Conservation (phyloP, 2,797 vertebrate genomes). For the Poliocrania exsul region DNA sequence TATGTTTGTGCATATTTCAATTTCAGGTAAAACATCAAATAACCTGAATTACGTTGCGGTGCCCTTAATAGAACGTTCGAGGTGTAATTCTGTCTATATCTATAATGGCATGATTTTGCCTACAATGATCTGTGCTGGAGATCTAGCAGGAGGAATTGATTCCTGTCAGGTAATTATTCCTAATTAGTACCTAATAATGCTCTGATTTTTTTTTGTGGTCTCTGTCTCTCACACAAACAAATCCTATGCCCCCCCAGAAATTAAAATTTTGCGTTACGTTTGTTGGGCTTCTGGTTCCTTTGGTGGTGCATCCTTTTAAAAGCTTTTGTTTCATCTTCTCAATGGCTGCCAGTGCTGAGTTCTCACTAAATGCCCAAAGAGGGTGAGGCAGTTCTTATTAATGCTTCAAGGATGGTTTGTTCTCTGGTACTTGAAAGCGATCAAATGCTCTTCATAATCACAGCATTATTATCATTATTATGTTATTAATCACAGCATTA, state of each 20-base stretch:
- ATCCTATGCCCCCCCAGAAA: not conserved
- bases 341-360: not conserved
- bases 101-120: constrained; percentile 78
- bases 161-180: constrained; percentile 86
- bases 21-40: constrained; percentile 74
- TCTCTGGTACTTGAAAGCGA: not conserved
- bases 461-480: not conserved
- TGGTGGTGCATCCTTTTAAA: not conserved
- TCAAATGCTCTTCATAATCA: not conserved
- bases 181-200: not conserved
- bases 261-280: not conserved
- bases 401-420: not conserved
- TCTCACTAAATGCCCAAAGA: not conserved
- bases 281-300: not conserved
- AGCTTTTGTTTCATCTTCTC: not conserved
- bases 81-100: constrained; percentile 74
- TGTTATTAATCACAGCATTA: not conserved
- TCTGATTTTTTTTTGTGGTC: not conserved
- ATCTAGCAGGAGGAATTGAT: constrained; percentile 82
- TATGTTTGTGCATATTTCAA: not conserved
- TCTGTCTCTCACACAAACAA: not conserved
- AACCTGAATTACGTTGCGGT: constrained; percentile 71
- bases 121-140: constrained; percentile 89
- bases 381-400: not conserved
- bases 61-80: constrained; percentile 66